These are phyloP conservation scores for Ormia ochracea DNA, from an alignment of 2,888 invertebrate genomes.

Conservation along the genomic window DNA sequence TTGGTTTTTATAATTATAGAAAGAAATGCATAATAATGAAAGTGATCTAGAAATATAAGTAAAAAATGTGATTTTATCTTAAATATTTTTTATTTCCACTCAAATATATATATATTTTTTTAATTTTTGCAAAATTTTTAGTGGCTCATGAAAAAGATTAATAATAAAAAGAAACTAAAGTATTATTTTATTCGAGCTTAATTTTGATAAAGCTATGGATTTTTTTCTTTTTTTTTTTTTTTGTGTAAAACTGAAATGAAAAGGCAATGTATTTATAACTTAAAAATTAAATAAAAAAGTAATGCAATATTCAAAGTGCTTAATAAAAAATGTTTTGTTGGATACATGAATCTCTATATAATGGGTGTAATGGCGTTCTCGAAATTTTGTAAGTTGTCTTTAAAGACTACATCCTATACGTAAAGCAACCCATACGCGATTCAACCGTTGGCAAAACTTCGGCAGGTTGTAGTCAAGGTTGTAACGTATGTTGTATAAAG, in stretches of 20 bases:
- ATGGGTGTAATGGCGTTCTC: too few species aligned
- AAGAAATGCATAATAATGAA: conserved; percentile 24
- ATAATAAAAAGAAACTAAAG: conserved; percentile 22
- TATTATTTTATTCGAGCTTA: conserved; percentile 51
- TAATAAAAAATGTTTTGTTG: background rate
- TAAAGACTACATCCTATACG: too few species aligned
- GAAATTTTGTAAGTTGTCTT: too few species aligned
- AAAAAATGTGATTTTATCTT: conserved; percentile 59
- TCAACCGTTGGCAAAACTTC: too few species aligned
- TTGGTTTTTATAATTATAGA: conserved; percentile 31
- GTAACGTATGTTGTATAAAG: too few species aligned
- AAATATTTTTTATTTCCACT: conserved; percentile 19
- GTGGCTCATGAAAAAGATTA: too few species aligned
- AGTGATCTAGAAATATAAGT: conserved; percentile 54
- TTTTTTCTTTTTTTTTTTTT: conserved; percentile 27
- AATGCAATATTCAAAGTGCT: conserved; percentile 29
- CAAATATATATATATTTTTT: conserved; percentile 20
- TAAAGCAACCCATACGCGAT: too few species aligned
- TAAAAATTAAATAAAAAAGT: conserved; percentile 48
- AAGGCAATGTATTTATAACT: conserved; percentile 61
- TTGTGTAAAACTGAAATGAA: conserved; percentile 30
- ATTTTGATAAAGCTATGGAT: conserved; percentile 42
- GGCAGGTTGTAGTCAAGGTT: too few species aligned
- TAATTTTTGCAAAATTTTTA: conserved; percentile 27
- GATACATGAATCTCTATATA: too few species aligned